Evolutionary conservation across 2,113 vertebrate genomes (phyloP), one percentile per base, ranked within the genome.

Genomic region (Salvelinus fontinalis): DNA sequence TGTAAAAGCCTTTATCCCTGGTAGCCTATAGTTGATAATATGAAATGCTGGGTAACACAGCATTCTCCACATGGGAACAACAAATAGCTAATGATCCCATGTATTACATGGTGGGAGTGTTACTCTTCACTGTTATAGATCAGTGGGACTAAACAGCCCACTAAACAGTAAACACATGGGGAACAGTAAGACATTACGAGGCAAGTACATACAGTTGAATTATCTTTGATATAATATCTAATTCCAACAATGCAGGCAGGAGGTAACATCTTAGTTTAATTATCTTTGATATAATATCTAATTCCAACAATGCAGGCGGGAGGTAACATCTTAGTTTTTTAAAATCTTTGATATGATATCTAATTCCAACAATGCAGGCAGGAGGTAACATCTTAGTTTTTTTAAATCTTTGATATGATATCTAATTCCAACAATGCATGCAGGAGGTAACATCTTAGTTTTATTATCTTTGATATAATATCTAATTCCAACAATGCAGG

Each of bases 21-120:
- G 13, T 51, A 51, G 9, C 4, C 3, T 2, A 0, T 16, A 73
- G 67, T 79, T 79, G 74, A 79, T 34, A 83, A 85, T 26, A 64
- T 62, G 54, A 18, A 48, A 74, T 48, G 77, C 80, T 54, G 67
- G 76, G 79, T 85, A 74, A 82, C 78, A 74, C 75, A 81, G 59
- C 54, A 57, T 62, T 62, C 18, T 76, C 85, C 87, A 79, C 73
- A 79, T 78, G 77, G 75, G 71, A 69, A 72, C 34, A 2, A 44
- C 74, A 48, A 14, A 66, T 14, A 75, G 54, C 57, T 86, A 82
- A 83, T 77, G 74, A 80, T 1, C 31, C 26, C 26, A 66, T 66
- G n/a, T 27, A 44, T 44, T 54, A 18, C 3, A 54, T 27, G 65
- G 26, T 31, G 24, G 26, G 9, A n/a, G 20, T 67, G 62, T 64